These are phyloP conservation scores for Chalcosyrphus nemorum DNA, from an alignment of 2,888 invertebrate species.

Conservation along the genomic window DNA sequence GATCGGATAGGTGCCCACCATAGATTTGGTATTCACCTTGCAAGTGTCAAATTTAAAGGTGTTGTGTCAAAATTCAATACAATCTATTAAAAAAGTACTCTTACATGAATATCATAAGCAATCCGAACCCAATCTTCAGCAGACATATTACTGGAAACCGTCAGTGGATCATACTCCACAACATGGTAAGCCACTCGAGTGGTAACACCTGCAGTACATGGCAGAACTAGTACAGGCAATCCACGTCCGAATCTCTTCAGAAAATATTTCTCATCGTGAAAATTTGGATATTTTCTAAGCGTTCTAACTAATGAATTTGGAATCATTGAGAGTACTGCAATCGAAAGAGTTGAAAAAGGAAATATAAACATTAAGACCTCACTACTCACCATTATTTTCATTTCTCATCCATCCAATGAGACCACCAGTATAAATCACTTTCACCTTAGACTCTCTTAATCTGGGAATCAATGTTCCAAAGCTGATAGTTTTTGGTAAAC, in stretches of 20 bases:
- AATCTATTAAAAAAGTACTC: too few relatives aligned
- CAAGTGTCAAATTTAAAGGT: too few relatives aligned
- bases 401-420: slow-evolving; percentile 97
- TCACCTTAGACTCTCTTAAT: slow-evolving; percentile 85
- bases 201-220: slow-evolving; percentile 83
- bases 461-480: slow-evolving; percentile 76
- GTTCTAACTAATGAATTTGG: slow-evolving; percentile 79
- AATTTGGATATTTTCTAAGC: slow-evolving; percentile 88
- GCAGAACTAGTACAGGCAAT: slow-evolving; percentile 84
- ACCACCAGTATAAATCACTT: slow-evolving; percentile 97
- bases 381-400: slow-evolving; percentile 88
- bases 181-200: slow-evolving; percentile 88
- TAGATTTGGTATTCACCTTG: too few relatives aligned
- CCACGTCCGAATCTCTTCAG: slow-evolving; percentile 83
- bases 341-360: background rate
- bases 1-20: too few relatives aligned
- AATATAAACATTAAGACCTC: too few relatives aligned
- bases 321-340: slow-evolving; percentile 83
- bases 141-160: slow-evolving; percentile 97
- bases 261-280: slow-evolving; percentile 91
- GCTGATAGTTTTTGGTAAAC: slow-evolving; percentile 77
- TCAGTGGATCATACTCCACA: slow-evolving; percentile 91
- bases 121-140: slow-evolving; percentile 95
- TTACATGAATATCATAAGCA: slow-evolving; percentile 92
- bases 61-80: too few relatives aligned